Evolutionary conservation across 2,888 invertebrate species (phyloP), one percentile per base, ranked within the genome.

Genomic region (Oxycera nigricornis): DNA sequence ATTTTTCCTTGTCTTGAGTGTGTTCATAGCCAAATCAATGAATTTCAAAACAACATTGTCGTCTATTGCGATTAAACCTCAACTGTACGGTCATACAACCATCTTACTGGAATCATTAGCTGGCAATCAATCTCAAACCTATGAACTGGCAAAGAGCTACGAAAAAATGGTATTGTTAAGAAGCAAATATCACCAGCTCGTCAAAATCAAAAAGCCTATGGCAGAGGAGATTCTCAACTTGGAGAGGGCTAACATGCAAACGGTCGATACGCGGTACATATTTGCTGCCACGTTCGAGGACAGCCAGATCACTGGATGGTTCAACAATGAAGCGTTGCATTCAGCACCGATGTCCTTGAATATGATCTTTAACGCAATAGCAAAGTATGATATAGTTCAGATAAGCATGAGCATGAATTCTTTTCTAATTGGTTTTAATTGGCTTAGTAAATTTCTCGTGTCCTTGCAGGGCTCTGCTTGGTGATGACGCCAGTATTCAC

Each of bases 251-350:
- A 31, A 26, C 11, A 46, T 55, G 14, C 14, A 22, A 24, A 74
- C 79, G 0, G 81, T 89, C 14, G 87, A 89, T 50, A 82, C 87
- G 74, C 84, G 83, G 22, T 86, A 90, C 76, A 81, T 91, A 74
- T 87, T 87, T 0, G 91, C 90, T 0, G 90, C 90, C 0, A 87
- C 89, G 0, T 79, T 85, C 2, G 82, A 82, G 0, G 76, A 80
- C 14, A 76, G 80, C 1, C 80, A 83, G 0, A 88, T 90, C 0
- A 90, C 86, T 0, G 92, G 90, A 0, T 88, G 90, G 88, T 91
- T 92, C 86, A 94, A 92, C 81, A 92, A 92, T 81, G 91, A 92
- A 80, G 91, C 92, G 0, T 92, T 89, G 80, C 93, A 93, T 81
- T 88, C 89, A 59, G 87, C 90, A 0, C 90, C 90, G 0, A 87